phyloP scores from a whole-genome alignment of 2,888 invertebrate species.

The Apoda limacodes region DNA sequence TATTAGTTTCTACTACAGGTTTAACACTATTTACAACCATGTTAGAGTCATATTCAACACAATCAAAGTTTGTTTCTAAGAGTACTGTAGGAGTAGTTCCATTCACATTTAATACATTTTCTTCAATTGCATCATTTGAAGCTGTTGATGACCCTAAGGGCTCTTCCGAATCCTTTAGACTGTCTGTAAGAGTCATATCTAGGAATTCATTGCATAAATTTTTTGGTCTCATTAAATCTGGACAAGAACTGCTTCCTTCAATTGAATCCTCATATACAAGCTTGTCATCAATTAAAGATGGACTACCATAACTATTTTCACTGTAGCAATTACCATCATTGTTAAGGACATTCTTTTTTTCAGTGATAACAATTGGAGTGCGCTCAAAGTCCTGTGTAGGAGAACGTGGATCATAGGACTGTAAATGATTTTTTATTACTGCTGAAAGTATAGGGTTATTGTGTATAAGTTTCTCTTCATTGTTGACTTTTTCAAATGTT shows the following conservation, averaged over 20 bases:
- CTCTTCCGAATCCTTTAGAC: constrained; percentile 40
- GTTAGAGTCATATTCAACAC: constrained; percentile 45
- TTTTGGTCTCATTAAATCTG: constrained; percentile 43
- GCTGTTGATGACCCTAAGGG: constrained; percentile 53
- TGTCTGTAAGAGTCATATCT: constrained; percentile 46
- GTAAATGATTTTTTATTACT: constrained; percentile 58
- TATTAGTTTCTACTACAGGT: constrained; percentile 14
- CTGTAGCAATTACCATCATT: constrained; percentile 26
- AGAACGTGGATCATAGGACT: constrained; percentile 69
- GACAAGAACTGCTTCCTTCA: constrained; percentile 31
- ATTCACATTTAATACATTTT: constrained; percentile 34
- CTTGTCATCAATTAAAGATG: constrained; percentile 29
- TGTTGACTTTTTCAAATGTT: constrained; percentile 50
- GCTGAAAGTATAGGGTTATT: constrained; percentile 61
- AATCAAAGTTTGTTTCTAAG: constrained; percentile 74
- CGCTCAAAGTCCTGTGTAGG: constrained; percentile 70
- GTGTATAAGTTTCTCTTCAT: constrained; percentile 47
- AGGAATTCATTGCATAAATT: constrained; percentile 50
- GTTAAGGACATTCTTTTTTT: constrained; percentile 20
- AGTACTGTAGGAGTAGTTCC: constrained; percentile 50
- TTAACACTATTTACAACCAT: constrained; percentile 31
- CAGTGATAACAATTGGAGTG: constrained; percentile 64
- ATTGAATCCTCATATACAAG: constrained; percentile 27
- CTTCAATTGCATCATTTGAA: constrained; percentile 48
- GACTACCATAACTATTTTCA: constrained; percentile 33